phyloP scores from a whole-genome alignment of 2,113 vertebrate genomes.

The Rousettus leschenaultii region DNA sequence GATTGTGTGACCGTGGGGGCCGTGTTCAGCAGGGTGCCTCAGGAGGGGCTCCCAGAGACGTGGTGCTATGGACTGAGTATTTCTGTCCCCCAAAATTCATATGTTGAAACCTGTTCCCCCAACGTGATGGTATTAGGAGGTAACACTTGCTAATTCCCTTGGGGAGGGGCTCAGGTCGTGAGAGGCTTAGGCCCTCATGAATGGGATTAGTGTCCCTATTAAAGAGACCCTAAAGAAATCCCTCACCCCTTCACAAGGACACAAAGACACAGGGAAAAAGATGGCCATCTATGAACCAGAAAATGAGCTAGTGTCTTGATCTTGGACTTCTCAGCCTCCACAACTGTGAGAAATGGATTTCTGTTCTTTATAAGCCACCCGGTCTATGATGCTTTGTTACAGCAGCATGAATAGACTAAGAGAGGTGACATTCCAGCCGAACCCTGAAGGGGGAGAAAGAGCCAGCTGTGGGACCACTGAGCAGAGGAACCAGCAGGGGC shows the following conservation, averaged over 20 bases:
- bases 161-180: background rate
- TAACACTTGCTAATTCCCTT: background rate
- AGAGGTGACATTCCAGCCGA: background rate
- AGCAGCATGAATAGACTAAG: background rate
- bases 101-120: background rate
- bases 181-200: background rate
- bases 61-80: background rate
- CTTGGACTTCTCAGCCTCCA: background rate
- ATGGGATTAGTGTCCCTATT: background rate
- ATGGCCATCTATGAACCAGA: background rate
- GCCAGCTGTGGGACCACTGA: background rate
- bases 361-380: background rate
- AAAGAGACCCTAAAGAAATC: background rate
- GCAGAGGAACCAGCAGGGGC: background rate
- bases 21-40: fast-evolving
- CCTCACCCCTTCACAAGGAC: background rate
- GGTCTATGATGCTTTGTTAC: background rate
- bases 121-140: background rate
- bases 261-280: too few relatives aligned
- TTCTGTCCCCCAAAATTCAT: background rate
- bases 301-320: background rate
- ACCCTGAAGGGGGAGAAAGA: background rate
- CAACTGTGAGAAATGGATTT: background rate
- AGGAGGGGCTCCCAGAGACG: background rate
- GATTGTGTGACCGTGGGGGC: fast-evolving